Base-by-base conservation (phyloP, 2,888 invertebrate species). In the Rhamphomyia laevipes region DNA sequence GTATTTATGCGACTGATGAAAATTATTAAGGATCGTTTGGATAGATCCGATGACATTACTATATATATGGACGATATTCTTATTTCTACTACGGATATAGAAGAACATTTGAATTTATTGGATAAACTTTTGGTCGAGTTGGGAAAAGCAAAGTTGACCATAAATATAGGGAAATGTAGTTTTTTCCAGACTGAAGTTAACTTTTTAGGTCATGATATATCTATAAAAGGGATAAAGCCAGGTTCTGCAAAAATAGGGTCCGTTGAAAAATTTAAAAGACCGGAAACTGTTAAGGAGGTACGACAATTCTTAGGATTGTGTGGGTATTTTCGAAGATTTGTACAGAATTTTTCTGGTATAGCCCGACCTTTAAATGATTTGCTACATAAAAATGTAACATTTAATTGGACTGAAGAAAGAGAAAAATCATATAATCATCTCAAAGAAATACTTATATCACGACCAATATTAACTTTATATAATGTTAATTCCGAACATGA, bases 291-390 rank as follows among this genome's bases (percentile, higher is more conserved):
- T 0, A 58, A 55, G 42, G 54, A 58, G 13, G 50, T 61, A 1
- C 54, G 56, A 48, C 49, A 54, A 43, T 64, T 64, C 30, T 43
- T 63, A 11, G 63, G 63, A 2, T 44, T 64, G 10, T 49, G 56
- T 1, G 57, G 60, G 0, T 66, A 63, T 42, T 64, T 63, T 30
- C 31, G 63, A 13, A 51, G 57, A 38, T 64, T 64, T 44, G 59
- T 65, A 2, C 17, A 46, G 23, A 21, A 55, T 2, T 64, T 59
- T 43, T 49, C 56, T 15, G 50, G 51, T 48, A 53, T 57, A 6
- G 54, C 61, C 0, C 52, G 54, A 44, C 61, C 61, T 0, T 21
- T 64, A 13, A 60, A 58, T 4, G 12, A 48, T 5, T 42, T 58
- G 15, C 48, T 57, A 31, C 53, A 51, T 11, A 57, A 55, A n/a